These are phyloP conservation scores for Microchirus variegatus DNA, from an alignment of 2,797 vertebrate species.

Conservation along the genomic window DNA sequence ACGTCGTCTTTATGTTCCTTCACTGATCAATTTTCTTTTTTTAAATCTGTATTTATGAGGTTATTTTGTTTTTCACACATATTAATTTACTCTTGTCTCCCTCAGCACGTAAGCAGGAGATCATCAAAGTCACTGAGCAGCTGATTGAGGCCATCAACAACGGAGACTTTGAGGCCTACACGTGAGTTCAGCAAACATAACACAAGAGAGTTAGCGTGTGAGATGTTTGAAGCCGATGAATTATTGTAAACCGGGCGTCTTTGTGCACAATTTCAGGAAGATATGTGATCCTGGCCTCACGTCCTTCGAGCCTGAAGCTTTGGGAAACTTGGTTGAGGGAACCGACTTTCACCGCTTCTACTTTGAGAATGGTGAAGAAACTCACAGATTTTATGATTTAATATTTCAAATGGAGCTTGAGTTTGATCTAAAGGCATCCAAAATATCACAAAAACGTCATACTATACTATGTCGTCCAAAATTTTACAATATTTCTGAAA, in stretches of 20 bases:
- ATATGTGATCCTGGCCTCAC: conserved; percentile 97
- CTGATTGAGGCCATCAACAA: conserved; percentile 98
- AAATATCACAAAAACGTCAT: no score
- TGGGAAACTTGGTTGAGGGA: conserved; percentile 97
- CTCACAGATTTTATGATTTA: no score
- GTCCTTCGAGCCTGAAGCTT: conserved; percentile 95
- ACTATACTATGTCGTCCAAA: no score
- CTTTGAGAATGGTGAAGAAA: conserved; percentile 91
- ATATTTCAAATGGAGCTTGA: no score
- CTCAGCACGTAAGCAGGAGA: conserved; percentile 95
- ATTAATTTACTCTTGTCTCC: conserved; percentile 33
- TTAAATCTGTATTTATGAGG: background rate
- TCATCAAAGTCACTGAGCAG: conserved; percentile 97
- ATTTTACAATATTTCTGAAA: no score
- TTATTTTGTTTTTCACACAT: no score
- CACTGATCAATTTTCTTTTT: conserved; percentile 2
- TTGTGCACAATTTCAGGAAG: conserved; percentile 79
- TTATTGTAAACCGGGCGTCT: background rate
- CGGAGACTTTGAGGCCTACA: conserved; percentile 97
- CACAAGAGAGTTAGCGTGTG: no score
- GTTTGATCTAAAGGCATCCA: no score
- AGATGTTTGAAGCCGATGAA: background rate
- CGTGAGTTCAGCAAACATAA: conserved; percentile 81
- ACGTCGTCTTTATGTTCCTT: conserved; percentile 13
- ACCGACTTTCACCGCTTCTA: conserved; percentile 98